Base-by-base conservation (phyloP, 1,140 invertebrate species). In the Brachionus rubens region DNA sequence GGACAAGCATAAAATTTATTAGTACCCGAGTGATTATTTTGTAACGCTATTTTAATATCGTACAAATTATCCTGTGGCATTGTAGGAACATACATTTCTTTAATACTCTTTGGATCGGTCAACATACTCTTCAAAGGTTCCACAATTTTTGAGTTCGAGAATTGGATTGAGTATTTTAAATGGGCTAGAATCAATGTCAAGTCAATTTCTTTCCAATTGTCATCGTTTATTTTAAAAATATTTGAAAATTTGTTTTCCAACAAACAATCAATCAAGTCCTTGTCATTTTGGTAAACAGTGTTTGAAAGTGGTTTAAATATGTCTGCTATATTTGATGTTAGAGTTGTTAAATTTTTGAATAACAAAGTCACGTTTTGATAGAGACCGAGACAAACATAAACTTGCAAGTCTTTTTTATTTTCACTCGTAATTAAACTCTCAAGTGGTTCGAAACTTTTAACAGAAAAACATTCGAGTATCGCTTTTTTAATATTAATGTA, bases 1-100 rank as follows among this genome's bases (percentile, higher is more conserved):
- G 81, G 80, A 77, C 82, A 83, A 24, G 77, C 79, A 68, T 6
- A 80, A 68, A 67, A 76, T 72, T 62, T 78, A 79, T 65, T 79
- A 14, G 75, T 79, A 68, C 4, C 72, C 72, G 26, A 28, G 46
- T 19, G 48, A 19, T 30, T 16, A 36, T 46, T 78, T 65, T 30
- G 78, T 77, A 82, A 48, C 40, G 79, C 80, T 75, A 79, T 70
- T 70, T 76, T 79, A 9, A 70, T 72, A 41, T 77, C 77, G 26
- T 62, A 65, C 26, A 77, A 33, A n/a, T 77, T 59, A 70, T 79
- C 78, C n/a, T 79, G 68, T 3, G 77, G 77, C 78, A 79, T 79
- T 10, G 75, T 68, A 7, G 78, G 78, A n/a, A 79, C 16, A 33
- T 75, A 79, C 1, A 19, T 21, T 7, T 43, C 33, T 5, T 50